Evolutionary conservation across 2,113 vertebrate species (phyloP).

Genomic region (Pelvicachromis taeniatus): DNA sequence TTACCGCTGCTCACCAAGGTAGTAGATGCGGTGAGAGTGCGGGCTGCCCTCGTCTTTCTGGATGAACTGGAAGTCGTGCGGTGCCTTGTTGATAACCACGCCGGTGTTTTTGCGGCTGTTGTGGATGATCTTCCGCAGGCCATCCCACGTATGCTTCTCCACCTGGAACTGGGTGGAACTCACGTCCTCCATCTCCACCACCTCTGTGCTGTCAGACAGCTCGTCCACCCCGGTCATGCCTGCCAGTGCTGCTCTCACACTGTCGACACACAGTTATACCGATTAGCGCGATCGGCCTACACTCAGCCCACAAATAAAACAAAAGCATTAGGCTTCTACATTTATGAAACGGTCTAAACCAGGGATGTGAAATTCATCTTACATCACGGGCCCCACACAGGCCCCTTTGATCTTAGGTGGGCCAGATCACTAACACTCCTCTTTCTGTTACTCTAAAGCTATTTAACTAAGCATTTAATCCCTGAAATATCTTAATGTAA

Average conservation of each 20-base stretch:
- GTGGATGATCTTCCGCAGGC: constrained; percentile 87
- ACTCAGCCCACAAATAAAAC: background rate
- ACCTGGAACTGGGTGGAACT: constrained; percentile 81
- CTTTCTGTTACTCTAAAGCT: background rate
- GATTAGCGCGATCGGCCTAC: background rate
- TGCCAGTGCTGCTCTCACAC: constrained; percentile 43
- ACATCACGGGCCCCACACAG: background rate
- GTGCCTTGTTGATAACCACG: constrained; percentile 88
- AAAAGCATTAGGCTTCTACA: background rate
- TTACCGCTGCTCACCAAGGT: constrained; percentile 80
- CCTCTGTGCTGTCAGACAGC: constrained; percentile 74
- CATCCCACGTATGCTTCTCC: constrained; percentile 91
- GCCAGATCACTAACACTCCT: background rate
- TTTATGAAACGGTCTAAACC: background rate
- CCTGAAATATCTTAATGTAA: background rate
- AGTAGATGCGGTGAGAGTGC: constrained; percentile 91
- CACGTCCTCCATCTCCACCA: constrained; percentile 82
- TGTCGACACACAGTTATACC: background rate
- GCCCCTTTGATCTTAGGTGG: background rate
- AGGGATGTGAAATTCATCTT: background rate
- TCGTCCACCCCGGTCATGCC: constrained; percentile 82
- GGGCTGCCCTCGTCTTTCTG: constrained; percentile 84
- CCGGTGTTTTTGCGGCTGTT: constrained; percentile 88
- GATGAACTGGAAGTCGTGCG: constrained; percentile 92
- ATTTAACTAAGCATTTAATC: background rate